Evolutionary conservation across 2,888 invertebrate genomes (phyloP).

Genomic region (Campopleginae sp.): DNA sequence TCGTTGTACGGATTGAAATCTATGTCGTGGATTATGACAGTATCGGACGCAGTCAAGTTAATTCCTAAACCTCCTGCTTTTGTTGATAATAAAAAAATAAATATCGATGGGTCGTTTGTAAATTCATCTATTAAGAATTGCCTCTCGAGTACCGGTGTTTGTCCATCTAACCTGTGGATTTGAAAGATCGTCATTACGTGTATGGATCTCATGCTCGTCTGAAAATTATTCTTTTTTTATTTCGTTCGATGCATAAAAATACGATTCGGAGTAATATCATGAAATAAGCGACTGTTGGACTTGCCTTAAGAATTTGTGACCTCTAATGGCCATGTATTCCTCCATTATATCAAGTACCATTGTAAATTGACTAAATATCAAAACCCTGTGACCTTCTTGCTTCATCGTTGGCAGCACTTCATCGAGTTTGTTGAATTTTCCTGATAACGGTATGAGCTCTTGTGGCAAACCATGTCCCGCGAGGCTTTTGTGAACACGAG

Average conservation of each 20-base stretch:
- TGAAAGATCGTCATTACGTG: neutral
- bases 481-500: conserved; percentile 88
- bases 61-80: conserved; percentile 98
- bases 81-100: conserved; percentile 96
- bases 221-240: neutral
- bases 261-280: neutral
- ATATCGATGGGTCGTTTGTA: conserved; percentile 91
- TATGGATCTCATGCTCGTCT: too few relatives aligned
- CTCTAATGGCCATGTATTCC: conserved; percentile 91
- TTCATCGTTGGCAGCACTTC: conserved; percentile 90
- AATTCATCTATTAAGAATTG: conserved; percentile 96
- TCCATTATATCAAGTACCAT: conserved; percentile 97
- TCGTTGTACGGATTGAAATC: conserved; percentile 99
- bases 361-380: conserved; percentile 98
- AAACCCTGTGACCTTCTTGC: conserved; percentile 91
- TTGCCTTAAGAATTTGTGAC: conserved; percentile 88
- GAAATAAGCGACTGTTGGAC: neutral
- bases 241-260: neutral
- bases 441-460: conserved; percentile 91
- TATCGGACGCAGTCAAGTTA: conserved; percentile 97
- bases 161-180: conserved; percentile 91
- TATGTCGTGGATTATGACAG: conserved; percentile 98
- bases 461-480: conserved; percentile 88
- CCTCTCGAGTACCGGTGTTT: conserved; percentile 93
- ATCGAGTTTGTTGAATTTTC: conserved; percentile 94